Conservation (phyloP, 1,140 invertebrate species). For the Trialeurodes vaporariorum region DNA sequence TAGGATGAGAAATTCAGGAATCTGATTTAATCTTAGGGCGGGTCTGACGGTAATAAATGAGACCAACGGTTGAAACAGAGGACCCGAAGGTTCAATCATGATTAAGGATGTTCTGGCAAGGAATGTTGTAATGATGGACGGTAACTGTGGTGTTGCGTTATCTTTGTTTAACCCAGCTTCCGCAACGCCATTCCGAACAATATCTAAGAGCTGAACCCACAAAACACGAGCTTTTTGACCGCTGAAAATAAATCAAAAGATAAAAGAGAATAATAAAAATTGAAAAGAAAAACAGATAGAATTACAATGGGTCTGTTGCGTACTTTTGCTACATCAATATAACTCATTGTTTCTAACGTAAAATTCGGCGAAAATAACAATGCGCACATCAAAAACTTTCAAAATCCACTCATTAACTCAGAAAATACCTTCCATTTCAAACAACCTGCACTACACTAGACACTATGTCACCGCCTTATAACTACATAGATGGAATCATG, state of each 20-base stretch:
- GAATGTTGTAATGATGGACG: neutral
- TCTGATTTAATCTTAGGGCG: neutral
- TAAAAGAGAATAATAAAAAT: no score
- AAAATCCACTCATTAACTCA: no score
- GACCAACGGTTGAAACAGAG: neutral
- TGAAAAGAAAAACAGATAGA: no score
- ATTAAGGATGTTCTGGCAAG: neutral
- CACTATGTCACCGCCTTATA: no score
- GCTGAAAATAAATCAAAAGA: neutral
- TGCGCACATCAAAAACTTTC: no score
- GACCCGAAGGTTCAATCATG: neutral
- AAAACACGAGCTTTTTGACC: neutral
- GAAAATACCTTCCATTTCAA: no score
- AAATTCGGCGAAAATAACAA: no score
- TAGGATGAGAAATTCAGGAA: neutral
- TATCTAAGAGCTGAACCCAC: neutral
- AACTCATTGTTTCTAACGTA: no score
- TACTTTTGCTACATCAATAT: no score
- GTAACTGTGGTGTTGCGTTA: neutral
- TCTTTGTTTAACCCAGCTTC: neutral
- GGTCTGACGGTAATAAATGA: neutral
- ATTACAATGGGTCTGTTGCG: no score
- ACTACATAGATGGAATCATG: no score
- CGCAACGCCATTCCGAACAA: neutral
- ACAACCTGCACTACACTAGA: no score